A percentile compares a stretch with the other conserved stretches of the same genome.
Evolutionary conservation across 1,140 invertebrate species (phyloP).

Genomic region (Atta texana): DNA sequence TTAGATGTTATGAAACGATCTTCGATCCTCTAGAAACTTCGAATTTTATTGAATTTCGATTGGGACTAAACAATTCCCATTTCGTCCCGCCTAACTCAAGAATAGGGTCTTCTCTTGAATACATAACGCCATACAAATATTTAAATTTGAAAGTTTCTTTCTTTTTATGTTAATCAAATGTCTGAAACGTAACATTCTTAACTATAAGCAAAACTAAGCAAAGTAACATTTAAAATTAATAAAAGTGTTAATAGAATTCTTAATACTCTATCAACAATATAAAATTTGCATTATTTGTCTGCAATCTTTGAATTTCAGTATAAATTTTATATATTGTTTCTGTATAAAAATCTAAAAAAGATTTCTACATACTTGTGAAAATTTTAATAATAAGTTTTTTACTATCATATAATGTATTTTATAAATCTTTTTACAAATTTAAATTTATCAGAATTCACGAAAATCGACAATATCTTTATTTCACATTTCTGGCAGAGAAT

Average conservation of each 20-base stretch:
- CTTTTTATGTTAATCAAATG: neutral
- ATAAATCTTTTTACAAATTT: too few relatives aligned
- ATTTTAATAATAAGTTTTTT: too few relatives aligned
- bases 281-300: too few relatives aligned
- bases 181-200: neutral
- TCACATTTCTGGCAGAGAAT: too few relatives aligned
- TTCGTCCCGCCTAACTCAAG: neutral
- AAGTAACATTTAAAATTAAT: neutral
- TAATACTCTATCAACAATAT: too few relatives aligned
- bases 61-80: neutral
- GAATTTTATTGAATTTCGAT: conserved; percentile 53
- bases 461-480: too few relatives aligned
- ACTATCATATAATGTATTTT: too few relatives aligned
- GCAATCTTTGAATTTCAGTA: too few relatives aligned
- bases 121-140: neutral
- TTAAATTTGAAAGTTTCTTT: conserved; percentile 21
- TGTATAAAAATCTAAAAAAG: too few relatives aligned
- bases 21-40: neutral
- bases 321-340: too few relatives aligned
- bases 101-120: neutral
- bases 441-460: too few relatives aligned
- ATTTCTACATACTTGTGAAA: too few relatives aligned
- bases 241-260: neutral
- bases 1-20: conserved; percentile 52
- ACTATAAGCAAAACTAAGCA: neutral